Percentiles rank a stretch among this genome's conserved stretches.
Evolutionary conservation across 2,888 invertebrate genomes (phyloP).

Genomic region (Noctua pronuba): DNA sequence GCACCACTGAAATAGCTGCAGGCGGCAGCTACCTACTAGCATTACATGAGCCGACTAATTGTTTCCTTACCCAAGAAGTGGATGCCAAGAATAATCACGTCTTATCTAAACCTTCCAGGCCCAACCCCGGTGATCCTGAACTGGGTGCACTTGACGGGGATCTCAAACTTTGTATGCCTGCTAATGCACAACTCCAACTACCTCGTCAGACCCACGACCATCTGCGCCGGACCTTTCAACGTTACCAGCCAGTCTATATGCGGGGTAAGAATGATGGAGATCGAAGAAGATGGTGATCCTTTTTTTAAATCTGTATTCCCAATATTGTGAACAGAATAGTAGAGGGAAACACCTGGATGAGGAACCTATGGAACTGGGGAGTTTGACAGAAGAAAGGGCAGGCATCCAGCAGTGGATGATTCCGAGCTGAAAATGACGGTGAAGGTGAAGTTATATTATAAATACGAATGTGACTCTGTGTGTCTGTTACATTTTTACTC

Average conservation of each 20-base stretch:
- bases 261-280: constrained; percentile 63
- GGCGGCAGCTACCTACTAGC: background rate
- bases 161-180: constrained; percentile 68
- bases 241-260: constrained; percentile 80
- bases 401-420: too few relatives aligned
- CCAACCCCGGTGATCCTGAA: constrained; percentile 75
- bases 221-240: constrained; percentile 78
- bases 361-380: background rate
- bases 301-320: background rate
- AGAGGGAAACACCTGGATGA: too few relatives aligned
- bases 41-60: background rate
- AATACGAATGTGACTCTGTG: too few relatives aligned
- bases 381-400: too few relatives aligned
- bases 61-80: background rate
- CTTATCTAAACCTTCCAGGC: constrained; percentile 60
- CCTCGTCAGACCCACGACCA: constrained; percentile 71
- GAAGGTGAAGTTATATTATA: too few relatives aligned
- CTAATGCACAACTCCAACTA: constrained; percentile 65
- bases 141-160: constrained; percentile 80
- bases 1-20: background rate
- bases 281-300: background rate
- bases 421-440: background rate
- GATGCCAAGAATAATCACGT: background rate
- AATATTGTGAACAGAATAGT: too few relatives aligned
- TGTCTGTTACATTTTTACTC: too few relatives aligned